Conservation (phyloP, 2,888 invertebrate genomes). For the Ophion slaviceki region DNA sequence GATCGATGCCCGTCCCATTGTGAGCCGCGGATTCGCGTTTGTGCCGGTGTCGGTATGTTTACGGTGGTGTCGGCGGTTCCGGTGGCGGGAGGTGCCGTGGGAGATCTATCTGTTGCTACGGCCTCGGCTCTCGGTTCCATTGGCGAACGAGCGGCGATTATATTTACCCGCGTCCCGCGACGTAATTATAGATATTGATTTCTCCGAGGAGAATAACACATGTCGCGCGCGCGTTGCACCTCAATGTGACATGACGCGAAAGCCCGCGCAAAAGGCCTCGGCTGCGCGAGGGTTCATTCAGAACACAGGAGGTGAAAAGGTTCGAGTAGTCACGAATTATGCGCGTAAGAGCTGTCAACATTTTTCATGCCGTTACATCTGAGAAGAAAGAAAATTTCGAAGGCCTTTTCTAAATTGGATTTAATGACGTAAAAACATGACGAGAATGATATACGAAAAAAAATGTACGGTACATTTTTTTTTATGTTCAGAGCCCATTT, state of each 20-base stretch:
- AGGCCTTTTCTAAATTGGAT: too few species aligned
- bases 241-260: conserved; percentile 19
- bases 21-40: conserved; percentile 5
- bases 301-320: conserved; percentile 15
- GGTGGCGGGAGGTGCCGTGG: not conserved
- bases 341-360: conserved; percentile 28
- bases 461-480: too few species aligned
- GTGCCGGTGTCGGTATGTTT: conserved; percentile 5
- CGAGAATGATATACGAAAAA: too few species aligned
- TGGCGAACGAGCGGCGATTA: conserved; percentile 53
- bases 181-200: conserved; percentile 80
- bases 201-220: conserved; percentile 58
- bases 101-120: conserved; percentile 56
- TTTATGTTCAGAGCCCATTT: too few species aligned
- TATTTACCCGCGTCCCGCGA: conserved; percentile 68
- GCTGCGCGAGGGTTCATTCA: conserved; percentile 40
- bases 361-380: too few species aligned
- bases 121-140: conserved; percentile 36
- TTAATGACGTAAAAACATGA: too few species aligned
- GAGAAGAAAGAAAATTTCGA: too few species aligned
- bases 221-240: conserved; percentile 36
- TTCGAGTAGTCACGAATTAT: conserved; percentile 40
- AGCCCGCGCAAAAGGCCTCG: conserved; percentile 32
- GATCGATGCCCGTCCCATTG: conserved; percentile 48
- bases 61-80: conserved; percentile 1